Percentiles rank a stretch among this genome's conserved stretches.
These are phyloP conservation scores for Suricata suricatta DNA, from an alignment of 2,113 vertebrate species.

Conservation along the genomic window DNA sequence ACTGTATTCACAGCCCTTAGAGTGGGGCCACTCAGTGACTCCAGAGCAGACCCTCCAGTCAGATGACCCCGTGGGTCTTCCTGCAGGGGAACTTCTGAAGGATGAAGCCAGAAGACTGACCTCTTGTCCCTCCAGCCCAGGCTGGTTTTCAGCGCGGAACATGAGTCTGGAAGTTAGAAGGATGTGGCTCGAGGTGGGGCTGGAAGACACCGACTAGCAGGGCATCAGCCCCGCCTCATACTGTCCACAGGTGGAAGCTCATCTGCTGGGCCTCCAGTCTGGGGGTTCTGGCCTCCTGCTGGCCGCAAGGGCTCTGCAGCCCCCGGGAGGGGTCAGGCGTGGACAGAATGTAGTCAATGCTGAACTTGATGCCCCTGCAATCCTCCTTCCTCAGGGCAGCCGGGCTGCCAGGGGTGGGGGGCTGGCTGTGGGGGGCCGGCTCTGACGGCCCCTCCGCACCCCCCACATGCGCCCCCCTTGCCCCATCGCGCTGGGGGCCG, in stretches of 20 bases:
- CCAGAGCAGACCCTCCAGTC: not conserved
- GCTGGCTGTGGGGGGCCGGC: slow-evolving; percentile 41
- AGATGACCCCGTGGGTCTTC: not conserved
- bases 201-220: not conserved
- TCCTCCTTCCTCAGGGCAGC: slow-evolving; percentile 87
- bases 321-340: slow-evolving; percentile 90
- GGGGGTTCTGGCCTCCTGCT: slow-evolving; percentile 82
- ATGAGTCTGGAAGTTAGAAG: not conserved
- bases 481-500: slow-evolving; percentile 89
- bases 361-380: slow-evolving; percentile 93
- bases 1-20: not conserved
- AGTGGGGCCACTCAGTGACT: accelerated
- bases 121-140: not conserved
- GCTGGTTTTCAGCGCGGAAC: not conserved
- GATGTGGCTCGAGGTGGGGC: not conserved
- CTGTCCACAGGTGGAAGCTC: slow-evolving; percentile 92
- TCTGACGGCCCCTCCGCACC: not conserved
- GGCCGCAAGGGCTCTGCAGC: slow-evolving; percentile 82
- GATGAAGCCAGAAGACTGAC: not conserved
- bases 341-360: slow-evolving; percentile 98
- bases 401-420: slow-evolving; percentile 60
- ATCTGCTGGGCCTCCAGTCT: slow-evolving; percentile 88
- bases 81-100: not conserved
- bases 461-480: slow-evolving; percentile 79
- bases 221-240: slow-evolving; percentile 77